Evolutionary conservation across 2,888 invertebrate genomes (phyloP), one percentile per base, ranked within the genome.

Genomic region (Patella ulyssiponensis): DNA sequence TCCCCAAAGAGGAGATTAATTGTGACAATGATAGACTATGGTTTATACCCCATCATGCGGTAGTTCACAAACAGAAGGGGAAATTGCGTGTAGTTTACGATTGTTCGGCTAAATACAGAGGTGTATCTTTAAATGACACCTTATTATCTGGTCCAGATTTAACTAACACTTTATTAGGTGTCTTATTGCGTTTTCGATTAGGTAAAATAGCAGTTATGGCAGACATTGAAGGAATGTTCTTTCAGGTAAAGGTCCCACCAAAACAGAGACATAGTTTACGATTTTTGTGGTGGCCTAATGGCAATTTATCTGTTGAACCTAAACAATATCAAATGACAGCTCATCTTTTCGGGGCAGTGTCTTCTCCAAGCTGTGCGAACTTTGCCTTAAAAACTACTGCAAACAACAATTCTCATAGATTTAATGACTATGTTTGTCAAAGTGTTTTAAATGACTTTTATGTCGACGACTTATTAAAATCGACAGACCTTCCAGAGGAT

Each of bases 61-160:
- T 79, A 5, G 2, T 51, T 11, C 64, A 69, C n/a, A 52, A 69
- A 17, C 27, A 75, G 12, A 75, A 75, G 17, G 80, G 73, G 20
- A 82, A 82, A 33, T 4, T 77, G 3, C 33, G 82, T 17, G 73
- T 82, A 33, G 81, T 82, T 20, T 81, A 79, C 72, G 81, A 82
- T 69, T 80, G 80, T 73, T 77, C 81, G 2, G 83, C 81, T 12
- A 76, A 52, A 64, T 79, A 72, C 33, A 23, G 58, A 9, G 77
- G 74, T 20, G 76, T 71, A 0, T 80, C 78, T 14, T 53, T 82
- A n/a, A 82, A 82, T 76, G 76, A 78, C 15, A 69, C 74, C 12
- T 71, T 82, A 0, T 69, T 73, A 5, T 77, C 78, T 71, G 81
- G 80, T 2, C 80, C 81, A 15, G 77, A 82, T 33, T 51, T 82